These are phyloP conservation scores for Microcebus lehilahytsara DNA, from an alignment of 2,113 vertebrate species.

Conservation along the genomic window DNA sequence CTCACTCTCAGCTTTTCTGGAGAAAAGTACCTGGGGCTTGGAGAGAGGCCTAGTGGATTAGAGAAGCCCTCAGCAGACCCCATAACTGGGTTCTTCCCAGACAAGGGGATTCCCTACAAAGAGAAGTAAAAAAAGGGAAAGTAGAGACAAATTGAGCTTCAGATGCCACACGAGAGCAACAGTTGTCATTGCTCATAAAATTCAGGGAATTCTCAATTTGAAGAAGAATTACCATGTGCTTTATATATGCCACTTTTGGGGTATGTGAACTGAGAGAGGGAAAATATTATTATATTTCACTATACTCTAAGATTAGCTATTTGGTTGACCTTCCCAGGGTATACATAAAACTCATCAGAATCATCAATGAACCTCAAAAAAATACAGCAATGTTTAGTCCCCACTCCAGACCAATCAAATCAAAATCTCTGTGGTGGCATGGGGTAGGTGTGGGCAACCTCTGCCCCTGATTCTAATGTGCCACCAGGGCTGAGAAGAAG, in stretches of 20 bases:
- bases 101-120: neutral
- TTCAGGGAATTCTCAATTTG: neutral
- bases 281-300: neutral
- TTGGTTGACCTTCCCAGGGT: neutral
- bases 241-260: neutral
- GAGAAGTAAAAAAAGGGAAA: neutral
- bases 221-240: neutral
- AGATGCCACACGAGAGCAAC: neutral
- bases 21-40: neutral
- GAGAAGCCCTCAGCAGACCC: neutral
- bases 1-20: neutral
- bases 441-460: rapidly evolving
- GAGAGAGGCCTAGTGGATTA: neutral
- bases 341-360: neutral
- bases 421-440: neutral
- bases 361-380: neutral
- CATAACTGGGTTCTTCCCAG: neutral
- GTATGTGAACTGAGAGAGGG: neutral
- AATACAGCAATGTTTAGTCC: neutral
- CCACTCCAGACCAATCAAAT: neutral
- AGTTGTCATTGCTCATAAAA: neutral
- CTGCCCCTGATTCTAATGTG: neutral
- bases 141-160: neutral
- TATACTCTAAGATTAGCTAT: neutral
- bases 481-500: neutral